These are phyloP conservation scores for Stomorhina lunata DNA, from an alignment of 2,888 invertebrate species.

Conservation along the genomic window DNA sequence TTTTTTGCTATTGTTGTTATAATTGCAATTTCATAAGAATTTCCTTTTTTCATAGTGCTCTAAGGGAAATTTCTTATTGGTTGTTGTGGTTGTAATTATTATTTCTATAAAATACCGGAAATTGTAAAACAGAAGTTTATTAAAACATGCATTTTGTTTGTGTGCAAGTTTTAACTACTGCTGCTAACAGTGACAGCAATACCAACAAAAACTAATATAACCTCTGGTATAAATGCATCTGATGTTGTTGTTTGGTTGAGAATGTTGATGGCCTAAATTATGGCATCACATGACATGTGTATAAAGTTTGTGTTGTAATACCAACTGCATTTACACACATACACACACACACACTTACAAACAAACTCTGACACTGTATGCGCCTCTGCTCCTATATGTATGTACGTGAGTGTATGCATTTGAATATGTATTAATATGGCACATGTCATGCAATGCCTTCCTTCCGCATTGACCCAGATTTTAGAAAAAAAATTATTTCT, in stretches of 20 bases:
- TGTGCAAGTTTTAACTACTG: slow-evolving; percentile 32
- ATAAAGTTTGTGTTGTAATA: slow-evolving; percentile 58
- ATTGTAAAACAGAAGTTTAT: slow-evolving; percentile 56
- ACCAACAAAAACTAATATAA: neutral
- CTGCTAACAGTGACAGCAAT: neutral
- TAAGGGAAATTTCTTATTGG: slow-evolving; percentile 30
- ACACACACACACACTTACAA: neutral
- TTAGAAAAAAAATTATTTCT: slow-evolving; percentile 34
- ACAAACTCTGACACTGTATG: slow-evolving; percentile 25
- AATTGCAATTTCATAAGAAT: slow-evolving; percentile 25
- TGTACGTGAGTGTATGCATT: neutral
- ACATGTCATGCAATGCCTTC: slow-evolving; percentile 67
- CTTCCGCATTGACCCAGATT: slow-evolving; percentile 67
- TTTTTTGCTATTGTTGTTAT: no score
- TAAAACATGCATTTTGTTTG: slow-evolving; percentile 51
- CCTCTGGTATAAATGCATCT: slow-evolving; percentile 25
- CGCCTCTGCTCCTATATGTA: neutral
- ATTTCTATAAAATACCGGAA: slow-evolving; percentile 55
- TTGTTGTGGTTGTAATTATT: slow-evolving; percentile 1
- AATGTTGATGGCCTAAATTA: slow-evolving; percentile 65
- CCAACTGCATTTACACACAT: slow-evolving; percentile 48
- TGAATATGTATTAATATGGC: slow-evolving; percentile 62
- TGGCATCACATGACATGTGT: slow-evolving; percentile 67
- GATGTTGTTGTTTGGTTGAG: slow-evolving; percentile 43
- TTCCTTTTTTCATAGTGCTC: neutral